phyloP scores from a whole-genome alignment of 1,140 invertebrate species.

The Drosophila ogumai region DNA sequence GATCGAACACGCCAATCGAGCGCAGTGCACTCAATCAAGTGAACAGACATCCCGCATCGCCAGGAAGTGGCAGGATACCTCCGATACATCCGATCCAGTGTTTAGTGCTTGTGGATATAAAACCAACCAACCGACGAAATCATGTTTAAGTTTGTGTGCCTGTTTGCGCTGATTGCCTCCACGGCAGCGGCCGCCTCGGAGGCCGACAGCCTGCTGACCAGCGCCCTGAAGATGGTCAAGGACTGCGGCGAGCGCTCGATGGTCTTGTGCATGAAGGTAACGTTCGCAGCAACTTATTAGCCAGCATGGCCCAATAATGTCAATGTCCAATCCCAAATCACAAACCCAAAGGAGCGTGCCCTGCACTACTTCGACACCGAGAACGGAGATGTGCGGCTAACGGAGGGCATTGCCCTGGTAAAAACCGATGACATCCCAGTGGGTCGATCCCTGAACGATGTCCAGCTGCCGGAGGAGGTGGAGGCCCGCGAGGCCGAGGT shows the following conservation, averaged over 20 bases:
- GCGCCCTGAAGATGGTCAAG: constrained; percentile 88
- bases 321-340: constrained; percentile 1
- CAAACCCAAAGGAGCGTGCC: constrained; percentile 87
- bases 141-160: constrained; percentile 86
- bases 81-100: constrained; percentile 31
- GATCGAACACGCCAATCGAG: constrained; percentile 81
- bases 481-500: constrained; percentile 91
- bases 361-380: constrained; percentile 88
- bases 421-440: constrained; percentile 87
- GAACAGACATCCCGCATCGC: constrained; percentile 20
- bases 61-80: constrained; percentile 45
- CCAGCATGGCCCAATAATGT: background rate
- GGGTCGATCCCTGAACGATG: constrained; percentile 85
- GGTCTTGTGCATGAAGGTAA: constrained; percentile 90
- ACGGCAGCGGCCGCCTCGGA: constrained; percentile 76
- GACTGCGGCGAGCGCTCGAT: constrained; percentile 89
- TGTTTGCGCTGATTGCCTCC: constrained; percentile 86
- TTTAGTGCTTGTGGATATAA: constrained; percentile 52
- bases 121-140: constrained; percentile 35
- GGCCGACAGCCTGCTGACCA: constrained; percentile 85
- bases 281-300: background rate
- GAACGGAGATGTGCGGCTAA: constrained; percentile 87
- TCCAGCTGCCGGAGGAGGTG: constrained; percentile 88
- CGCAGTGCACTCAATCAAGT: constrained; percentile 78
- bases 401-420: constrained; percentile 90